Base-by-base conservation (phyloP, 1,140 invertebrate genomes). In the Eupeodes corollae region DNA sequence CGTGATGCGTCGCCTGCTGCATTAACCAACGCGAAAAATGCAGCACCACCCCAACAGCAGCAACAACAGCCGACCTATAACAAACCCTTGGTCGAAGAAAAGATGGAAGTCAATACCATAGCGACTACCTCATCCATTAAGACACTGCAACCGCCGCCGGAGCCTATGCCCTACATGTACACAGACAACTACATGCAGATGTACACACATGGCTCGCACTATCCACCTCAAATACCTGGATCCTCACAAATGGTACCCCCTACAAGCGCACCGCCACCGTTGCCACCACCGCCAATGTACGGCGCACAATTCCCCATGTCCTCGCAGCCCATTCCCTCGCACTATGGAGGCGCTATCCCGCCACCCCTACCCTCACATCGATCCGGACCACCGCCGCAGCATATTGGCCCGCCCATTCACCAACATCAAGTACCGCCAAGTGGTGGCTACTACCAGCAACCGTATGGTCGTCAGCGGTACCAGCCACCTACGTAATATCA, bases 181-280 rank as follows among this genome's bases (percentile, higher is more conserved):
- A 51, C 21, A 44, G 32, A 35, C 46, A 43, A 37, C 38, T 46
- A 45, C 48, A 18, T 35, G 49, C 30, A 45, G 51, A 35, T 54
- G 35, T 35, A 47, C 51, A 13, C 44, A 54, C 39, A 50, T 53
- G 12, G 18, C 38, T 48, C 32, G 33, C 13, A 16, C 10, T 12
- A 37, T 44, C 14, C 31, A 12, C 31, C 5, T 32, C 14, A n/a
- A 44, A 15, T 52, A 33, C 48, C 47, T 12, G 47, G 31, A 15
- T 18, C 56, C 11, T 44, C 50, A 13, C 58, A 56, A 47, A 44
- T 62, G 39, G 48, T 52, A 14, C 54, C 59, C 13, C 59, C 58
- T 44, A 55, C 59, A n/a, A 53, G 56, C 10, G 55, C 56, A 21
- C 61, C 69, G 18, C 65, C 69, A 19, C 53, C 55, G 15, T 38